Conservation (phyloP, 2,797 vertebrate genomes). For the Clarias pachynema region DNA sequence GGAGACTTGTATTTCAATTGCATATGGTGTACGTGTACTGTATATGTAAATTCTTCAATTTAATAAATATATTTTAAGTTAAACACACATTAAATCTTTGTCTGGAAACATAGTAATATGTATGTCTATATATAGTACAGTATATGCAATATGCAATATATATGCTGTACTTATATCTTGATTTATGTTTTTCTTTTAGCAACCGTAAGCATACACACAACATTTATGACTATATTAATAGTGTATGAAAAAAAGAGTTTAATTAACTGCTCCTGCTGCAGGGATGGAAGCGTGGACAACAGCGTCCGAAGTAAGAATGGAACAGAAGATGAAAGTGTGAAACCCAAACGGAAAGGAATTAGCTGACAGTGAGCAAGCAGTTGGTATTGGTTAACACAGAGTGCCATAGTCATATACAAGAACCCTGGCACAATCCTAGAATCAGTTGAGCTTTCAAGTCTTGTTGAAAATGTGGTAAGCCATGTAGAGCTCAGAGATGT, state of each 20-base stretch:
- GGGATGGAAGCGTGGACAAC: slow-evolving; percentile 72
- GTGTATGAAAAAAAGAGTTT: slow-evolving; percentile 70
- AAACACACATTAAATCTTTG: slow-evolving; percentile 66
- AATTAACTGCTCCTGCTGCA: slow-evolving; percentile 72
- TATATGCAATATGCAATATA: slow-evolving; percentile 56
- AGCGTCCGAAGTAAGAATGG: slow-evolving; percentile 74
- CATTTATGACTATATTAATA: slow-evolving; percentile 62
- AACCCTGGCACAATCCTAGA: neutral
- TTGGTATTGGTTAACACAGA: slow-evolving; percentile 63
- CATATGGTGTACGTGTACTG: too few relatives aligned
- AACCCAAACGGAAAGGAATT: slow-evolving; percentile 70
- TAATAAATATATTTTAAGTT: neutral
- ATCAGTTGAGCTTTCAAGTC: slow-evolving; percentile 22
- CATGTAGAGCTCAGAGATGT: slow-evolving; percentile 16
- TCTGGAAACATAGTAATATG: slow-evolving; percentile 58
- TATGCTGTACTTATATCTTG: slow-evolving; percentile 65
- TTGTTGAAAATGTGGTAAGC: slow-evolving; percentile 31
- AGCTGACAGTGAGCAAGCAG: slow-evolving; percentile 69
- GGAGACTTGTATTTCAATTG: neutral
- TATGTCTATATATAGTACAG: slow-evolving; percentile 51
- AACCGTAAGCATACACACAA: slow-evolving; percentile 63
- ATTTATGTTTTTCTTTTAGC: slow-evolving; percentile 67
- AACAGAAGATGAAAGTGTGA: slow-evolving; percentile 68
- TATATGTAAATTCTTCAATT: neutral
- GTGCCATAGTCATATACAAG: slow-evolving; percentile 34